Conservation (phyloP, 1,140 invertebrate genomes). For the Drosophila pseudoananassae region DNA sequence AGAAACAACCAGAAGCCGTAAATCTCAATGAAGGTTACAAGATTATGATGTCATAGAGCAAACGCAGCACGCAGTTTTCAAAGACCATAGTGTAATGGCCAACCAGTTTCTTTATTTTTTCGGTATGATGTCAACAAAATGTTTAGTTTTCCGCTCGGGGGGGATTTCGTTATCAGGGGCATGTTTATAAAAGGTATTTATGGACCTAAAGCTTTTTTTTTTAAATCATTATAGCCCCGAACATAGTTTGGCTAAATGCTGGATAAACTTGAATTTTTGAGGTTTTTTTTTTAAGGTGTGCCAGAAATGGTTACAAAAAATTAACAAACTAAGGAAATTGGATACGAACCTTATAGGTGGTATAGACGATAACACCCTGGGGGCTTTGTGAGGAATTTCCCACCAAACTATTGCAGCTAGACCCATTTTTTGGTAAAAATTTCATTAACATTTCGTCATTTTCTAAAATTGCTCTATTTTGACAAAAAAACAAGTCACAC, state of each 20-base stretch:
- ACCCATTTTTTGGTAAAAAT: not conserved
- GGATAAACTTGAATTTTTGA: slow-evolving; percentile 28
- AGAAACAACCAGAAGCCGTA: slow-evolving; percentile 12
- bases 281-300: slow-evolving; percentile 19
- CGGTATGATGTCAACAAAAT: slow-evolving; percentile 63
- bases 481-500: slow-evolving; percentile 18
- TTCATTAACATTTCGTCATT: slow-evolving; percentile 9
- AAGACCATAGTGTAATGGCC: slow-evolving; percentile 42
- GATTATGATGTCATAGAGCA: slow-evolving; percentile 55
- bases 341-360: slow-evolving; percentile 1
- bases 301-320: not conserved
- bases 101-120: slow-evolving; percentile 52
- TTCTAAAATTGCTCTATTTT: slow-evolving; percentile 2
- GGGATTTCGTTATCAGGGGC: slow-evolving; percentile 54
- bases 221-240: slow-evolving; percentile 34
- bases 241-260: slow-evolving; percentile 22
- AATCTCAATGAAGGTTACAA: slow-evolving; percentile 48
- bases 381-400: not conserved
- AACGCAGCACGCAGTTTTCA: slow-evolving; percentile 27
- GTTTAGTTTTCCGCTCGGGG: slow-evolving; percentile 33
- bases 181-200: slow-evolving; percentile 62
- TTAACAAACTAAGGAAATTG: slow-evolving; percentile 9
- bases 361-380: not conserved
- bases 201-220: slow-evolving; percentile 34
- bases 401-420: not conserved